Percentiles rank a stretch among this genome's conserved stretches.
These are phyloP conservation scores for Pristionchus entomophagus DNA, from an alignment of 2,888 invertebrate species.

Conservation along the genomic window DNA sequence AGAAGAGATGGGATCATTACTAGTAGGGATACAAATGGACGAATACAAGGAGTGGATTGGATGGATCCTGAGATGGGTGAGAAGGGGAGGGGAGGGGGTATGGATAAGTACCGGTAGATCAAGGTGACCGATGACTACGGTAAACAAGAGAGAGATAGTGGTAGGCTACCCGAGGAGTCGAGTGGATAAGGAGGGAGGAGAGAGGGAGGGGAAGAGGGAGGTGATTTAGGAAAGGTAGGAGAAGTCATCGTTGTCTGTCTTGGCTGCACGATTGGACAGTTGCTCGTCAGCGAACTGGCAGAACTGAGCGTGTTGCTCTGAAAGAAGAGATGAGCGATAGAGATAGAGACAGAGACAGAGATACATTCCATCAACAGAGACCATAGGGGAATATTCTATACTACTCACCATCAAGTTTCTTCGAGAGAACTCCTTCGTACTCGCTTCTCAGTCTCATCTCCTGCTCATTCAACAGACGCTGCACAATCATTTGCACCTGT, in stretches of 20 bases:
- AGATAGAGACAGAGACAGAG: too few relatives aligned
- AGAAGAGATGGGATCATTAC: not conserved
- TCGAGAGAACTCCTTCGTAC: slow-evolving; percentile 92
- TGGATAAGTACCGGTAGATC: slow-evolving; percentile 2
- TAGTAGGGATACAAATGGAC: slow-evolving; percentile 51
- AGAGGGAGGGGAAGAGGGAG: not conserved
- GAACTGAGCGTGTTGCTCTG: slow-evolving; percentile 97
- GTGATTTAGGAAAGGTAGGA: slow-evolving; percentile 54
- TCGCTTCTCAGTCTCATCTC: slow-evolving; percentile 93
- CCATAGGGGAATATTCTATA: too few relatives aligned
- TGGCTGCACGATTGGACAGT: slow-evolving; percentile 79
- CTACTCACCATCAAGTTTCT: slow-evolving; percentile 87
- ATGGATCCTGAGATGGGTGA: not conserved
- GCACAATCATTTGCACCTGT: slow-evolving; percentile 95
- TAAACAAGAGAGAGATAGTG: not conserved
- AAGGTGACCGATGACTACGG: slow-evolving; percentile 13
- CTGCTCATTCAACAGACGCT: slow-evolving; percentile 94
- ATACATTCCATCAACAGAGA: too few relatives aligned
- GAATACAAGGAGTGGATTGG: not conserved
- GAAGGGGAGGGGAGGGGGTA: not conserved
- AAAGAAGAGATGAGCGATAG: too few relatives aligned
- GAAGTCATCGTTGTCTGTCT: slow-evolving; percentile 50
- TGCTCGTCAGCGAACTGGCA: slow-evolving; percentile 98
- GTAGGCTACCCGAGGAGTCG: not conserved
- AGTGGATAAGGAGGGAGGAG: not conserved